phyloP scores from a whole-genome alignment of 2,888 invertebrate genomes.

The Scaptomyza polygonia region DNA sequence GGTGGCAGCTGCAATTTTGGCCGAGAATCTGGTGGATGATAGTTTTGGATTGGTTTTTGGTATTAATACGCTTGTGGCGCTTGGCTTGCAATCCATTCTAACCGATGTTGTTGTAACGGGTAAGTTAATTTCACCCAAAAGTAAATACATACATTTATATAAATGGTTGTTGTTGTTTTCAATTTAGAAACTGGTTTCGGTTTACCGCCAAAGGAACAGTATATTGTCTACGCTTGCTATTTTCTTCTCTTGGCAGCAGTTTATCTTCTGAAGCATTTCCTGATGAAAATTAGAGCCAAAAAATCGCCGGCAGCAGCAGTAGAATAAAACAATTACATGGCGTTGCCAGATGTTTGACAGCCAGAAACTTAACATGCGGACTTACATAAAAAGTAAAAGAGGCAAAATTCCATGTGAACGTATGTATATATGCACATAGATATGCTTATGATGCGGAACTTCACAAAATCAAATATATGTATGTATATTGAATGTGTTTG shows the following conservation, averaged over 20 bases:
- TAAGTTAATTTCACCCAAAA: not conserved
- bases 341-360: not conserved
- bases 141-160: not conserved
- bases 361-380: not conserved
- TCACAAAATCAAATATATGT: too few relatives aligned
- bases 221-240: slow-evolving; percentile 89
- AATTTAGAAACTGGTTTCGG: slow-evolving; percentile 83
- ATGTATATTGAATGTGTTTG: too few relatives aligned
- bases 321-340: slow-evolving; percentile 1
- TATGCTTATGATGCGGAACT: too few relatives aligned
- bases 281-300: slow-evolving; percentile 9
- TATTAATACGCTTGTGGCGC: slow-evolving; percentile 89
- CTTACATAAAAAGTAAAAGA: too few relatives aligned
- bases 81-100: slow-evolving; percentile 88
- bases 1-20: slow-evolving; percentile 90
- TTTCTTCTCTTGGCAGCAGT: slow-evolving; percentile 87
- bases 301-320: slow-evolving; percentile 18
- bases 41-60: slow-evolving; percentile 92
- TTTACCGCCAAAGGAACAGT: slow-evolving; percentile 87
- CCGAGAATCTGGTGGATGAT: slow-evolving; percentile 88
- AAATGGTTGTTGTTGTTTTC: not conserved
- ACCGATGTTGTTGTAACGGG: slow-evolving; percentile 87
- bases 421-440: too few relatives aligned
- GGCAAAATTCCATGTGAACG: too few relatives aligned
- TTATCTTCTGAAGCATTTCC: slow-evolving; percentile 27